Conservation (phyloP, 2,797 vertebrate genomes). For the Natrix natrix region DNA sequence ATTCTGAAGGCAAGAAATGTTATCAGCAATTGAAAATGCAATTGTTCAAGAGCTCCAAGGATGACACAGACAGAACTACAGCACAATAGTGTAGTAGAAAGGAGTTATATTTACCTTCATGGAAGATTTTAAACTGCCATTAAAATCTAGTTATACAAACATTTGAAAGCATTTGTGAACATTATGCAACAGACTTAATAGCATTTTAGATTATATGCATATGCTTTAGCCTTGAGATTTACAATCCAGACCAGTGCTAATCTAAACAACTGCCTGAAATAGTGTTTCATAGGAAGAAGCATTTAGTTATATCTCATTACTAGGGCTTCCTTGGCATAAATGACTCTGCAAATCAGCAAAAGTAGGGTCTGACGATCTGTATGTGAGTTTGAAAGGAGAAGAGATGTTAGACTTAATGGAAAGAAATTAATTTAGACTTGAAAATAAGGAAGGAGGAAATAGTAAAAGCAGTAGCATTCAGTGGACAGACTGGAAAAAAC, state of each 20-base stretch:
- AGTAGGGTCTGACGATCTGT: too few species aligned
- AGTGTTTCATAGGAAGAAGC: background rate
- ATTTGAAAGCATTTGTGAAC: background rate
- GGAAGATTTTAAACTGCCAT: background rate
- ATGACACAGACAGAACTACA: background rate
- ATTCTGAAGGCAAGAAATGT: background rate
- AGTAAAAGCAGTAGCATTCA: background rate
- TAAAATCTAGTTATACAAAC: conserved; percentile 1
- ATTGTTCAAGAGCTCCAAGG: background rate
- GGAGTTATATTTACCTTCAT: background rate
- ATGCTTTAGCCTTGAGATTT: background rate
- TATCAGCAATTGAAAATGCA: background rate
- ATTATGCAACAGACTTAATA: background rate
- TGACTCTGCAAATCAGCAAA: background rate
- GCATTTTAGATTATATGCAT: background rate
- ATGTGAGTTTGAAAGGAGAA: background rate
- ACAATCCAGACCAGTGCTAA: background rate
- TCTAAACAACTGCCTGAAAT: background rate
- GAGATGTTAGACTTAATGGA: background rate
- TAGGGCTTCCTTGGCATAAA: background rate
- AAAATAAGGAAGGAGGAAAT: background rate
- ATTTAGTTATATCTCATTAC: background rate
- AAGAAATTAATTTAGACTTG: background rate
- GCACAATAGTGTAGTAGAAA: background rate
- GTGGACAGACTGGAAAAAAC: background rate